These are phyloP conservation scores for Ploceus nigricollis DNA, from an alignment of 2,113 vertebrate species.

Conservation along the genomic window DNA sequence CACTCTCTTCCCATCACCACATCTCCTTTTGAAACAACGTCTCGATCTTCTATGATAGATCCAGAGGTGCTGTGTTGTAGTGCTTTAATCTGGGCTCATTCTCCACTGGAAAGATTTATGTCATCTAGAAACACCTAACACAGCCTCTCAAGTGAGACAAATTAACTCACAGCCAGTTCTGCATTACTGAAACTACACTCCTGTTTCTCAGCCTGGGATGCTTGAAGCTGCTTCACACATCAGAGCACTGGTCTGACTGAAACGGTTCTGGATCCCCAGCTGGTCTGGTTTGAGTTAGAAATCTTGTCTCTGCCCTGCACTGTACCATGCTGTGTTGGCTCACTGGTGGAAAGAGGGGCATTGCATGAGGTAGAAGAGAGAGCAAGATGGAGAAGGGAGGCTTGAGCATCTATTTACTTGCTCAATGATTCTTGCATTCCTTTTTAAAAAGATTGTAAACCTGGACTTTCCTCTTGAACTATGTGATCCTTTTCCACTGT, in stretches of 20 bases:
- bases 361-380: rapidly evolving
- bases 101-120: neutral
- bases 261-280: neutral
- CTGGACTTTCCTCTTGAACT: neutral
- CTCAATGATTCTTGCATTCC: neutral
- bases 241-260: neutral
- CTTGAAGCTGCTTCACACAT: neutral
- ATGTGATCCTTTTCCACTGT: neutral
- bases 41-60: rapidly evolving
- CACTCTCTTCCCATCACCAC: neutral
- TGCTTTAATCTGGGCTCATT: neutral
- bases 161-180: neutral
- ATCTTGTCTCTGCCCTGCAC: neutral
- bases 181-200: neutral
- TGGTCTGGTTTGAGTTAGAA: neutral
- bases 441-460: neutral
- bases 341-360: neutral
- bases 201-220: neutral
- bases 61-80: rapidly evolving
- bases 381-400: neutral
- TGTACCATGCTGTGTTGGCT: neutral
- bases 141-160: rapidly evolving
- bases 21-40: neutral
- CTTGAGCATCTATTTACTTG: neutral
- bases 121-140: neutral